Conservation (phyloP, 2,113 vertebrate genomes). For the Rostratula benghalensis region DNA sequence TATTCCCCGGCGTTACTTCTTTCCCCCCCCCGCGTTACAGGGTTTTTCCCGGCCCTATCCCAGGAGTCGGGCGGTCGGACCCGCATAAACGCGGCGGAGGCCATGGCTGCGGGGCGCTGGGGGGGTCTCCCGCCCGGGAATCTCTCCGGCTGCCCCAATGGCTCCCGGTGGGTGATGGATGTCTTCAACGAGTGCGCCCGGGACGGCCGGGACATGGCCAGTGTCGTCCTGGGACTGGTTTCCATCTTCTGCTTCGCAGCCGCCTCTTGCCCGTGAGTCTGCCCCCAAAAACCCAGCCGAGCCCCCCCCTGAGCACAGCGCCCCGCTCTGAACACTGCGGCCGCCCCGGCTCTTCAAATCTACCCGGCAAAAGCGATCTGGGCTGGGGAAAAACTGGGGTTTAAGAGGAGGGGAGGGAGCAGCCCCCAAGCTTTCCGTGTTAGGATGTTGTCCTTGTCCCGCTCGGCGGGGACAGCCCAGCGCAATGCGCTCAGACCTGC, state of each 20-base stretch:
- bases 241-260: constrained; percentile 90
- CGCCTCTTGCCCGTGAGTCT: constrained; percentile 90
- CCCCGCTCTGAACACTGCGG: accelerated
- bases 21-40: neutral
- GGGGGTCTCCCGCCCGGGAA: constrained; percentile 23
- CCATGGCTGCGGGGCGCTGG: neutral
- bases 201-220: constrained; percentile 85
- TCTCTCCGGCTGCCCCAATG: constrained; percentile 85
- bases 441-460: neutral
- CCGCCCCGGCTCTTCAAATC: accelerated
- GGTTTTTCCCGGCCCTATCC: neutral
- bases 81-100: accelerated
- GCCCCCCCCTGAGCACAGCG: neutral
- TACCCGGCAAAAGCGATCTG: accelerated
- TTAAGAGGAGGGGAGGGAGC: neutral
- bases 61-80: neutral
- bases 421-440: neutral
- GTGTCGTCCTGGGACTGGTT: constrained; percentile 84
- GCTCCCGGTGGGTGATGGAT: constrained; percentile 85
- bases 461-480: no score
- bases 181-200: constrained; percentile 85
- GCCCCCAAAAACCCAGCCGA: neutral
- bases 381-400: neutral
- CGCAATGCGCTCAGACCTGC: neutral
- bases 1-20: accelerated